Base-by-base conservation (phyloP, 2,888 invertebrate genomes). In the Sminthurides aquaticus region DNA sequence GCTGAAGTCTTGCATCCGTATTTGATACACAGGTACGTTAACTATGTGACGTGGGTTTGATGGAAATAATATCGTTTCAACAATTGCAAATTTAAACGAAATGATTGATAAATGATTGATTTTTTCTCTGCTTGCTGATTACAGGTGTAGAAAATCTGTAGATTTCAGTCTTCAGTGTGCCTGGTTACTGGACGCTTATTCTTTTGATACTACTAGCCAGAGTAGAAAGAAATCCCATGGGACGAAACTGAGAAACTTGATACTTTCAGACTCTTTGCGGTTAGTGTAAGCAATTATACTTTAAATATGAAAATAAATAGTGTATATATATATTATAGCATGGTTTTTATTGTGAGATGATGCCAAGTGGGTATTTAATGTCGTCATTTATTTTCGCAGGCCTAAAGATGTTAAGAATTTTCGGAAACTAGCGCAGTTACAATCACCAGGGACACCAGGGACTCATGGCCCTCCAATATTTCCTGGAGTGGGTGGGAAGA, bases 131-230 rank as follows among this genome's bases (percentile, higher is more conserved):
- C n/a, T n/a, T n/a, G n/a, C n/a, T n/a, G 5, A 24, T 26, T 11
- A 11, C 77, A 88, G 89, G 78, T 97, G 97, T 84, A 86, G 95
- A 76, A 86, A 88, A 79, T 93, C 94, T 73, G 91, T 92, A 67
- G 95, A 97, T 81, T 99, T 99, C 80, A 93, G 97, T 55, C 83
- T 99, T 74, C 89, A 93, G 79, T 89, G 96, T 78, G 90, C 94
- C 77, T 99, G 98, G 98, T 82, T 99, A 62, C 82, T 99, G 77
- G 94, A 96, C 76, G 96, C 99, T 25, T 96, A 92, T 79, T 89
- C 90, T 72, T 86, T 89, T 49, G 91, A 88, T 77, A 83, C 84
- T 65, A 82, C 83, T 68, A 78, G 83, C 70, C 84, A 85, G 63
- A 84, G 85, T 63, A 86, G 86, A 78, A 87, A 85, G 79, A 87